Evolutionary conservation across 2,113 vertebrate genomes (phyloP), one percentile per base, ranked within the genome.

Genomic region (Amblyopsis rosae): DNA sequence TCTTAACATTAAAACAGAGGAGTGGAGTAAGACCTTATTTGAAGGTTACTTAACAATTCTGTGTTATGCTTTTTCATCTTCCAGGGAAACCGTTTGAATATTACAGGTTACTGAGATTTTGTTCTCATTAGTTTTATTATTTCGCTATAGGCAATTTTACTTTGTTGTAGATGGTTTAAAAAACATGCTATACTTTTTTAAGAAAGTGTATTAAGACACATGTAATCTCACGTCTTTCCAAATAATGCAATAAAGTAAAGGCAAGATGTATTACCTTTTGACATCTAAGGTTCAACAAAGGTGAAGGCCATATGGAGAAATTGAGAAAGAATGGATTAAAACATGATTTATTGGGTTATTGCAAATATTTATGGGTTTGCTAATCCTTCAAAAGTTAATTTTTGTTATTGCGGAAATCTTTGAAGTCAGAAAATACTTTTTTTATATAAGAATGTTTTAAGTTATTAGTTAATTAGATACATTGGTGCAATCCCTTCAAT

Each of bases 1-100:
- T 87, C 79, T 76, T 60, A 85, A 83, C 84, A 85, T 86, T 87
- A 80, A 88, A 89, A 82, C 82, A 84, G 78, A 82, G 86, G 76
- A 70, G 78, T 83, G 86, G 76, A 70, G 62, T 82, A 81, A 84
- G 86, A 85, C 67, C 65, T 17, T 76, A 87, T 81, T 83, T 89
- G 74, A 91, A 89, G 70, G 59, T 80, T 73, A 72, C 59, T 69
- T 84, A 77, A 66, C 86, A 85, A 84, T 78, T 83, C 57, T 9
- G 51, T 81, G 80, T 88, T 83, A 69, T 49, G 11, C 59, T 62
- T 83, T 91, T 92, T 90, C 86, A 91, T 88, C 87, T 82, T 69
- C 80, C 85, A 84, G 78, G 84, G 68, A 9, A 9, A n/a, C 45
- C 26, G 76, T 75, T 53, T 6, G 70, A 81, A 85, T 86, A 78